Base-by-base conservation (phyloP, 2,888 invertebrate species). In the Tachystola acroxantha region DNA sequence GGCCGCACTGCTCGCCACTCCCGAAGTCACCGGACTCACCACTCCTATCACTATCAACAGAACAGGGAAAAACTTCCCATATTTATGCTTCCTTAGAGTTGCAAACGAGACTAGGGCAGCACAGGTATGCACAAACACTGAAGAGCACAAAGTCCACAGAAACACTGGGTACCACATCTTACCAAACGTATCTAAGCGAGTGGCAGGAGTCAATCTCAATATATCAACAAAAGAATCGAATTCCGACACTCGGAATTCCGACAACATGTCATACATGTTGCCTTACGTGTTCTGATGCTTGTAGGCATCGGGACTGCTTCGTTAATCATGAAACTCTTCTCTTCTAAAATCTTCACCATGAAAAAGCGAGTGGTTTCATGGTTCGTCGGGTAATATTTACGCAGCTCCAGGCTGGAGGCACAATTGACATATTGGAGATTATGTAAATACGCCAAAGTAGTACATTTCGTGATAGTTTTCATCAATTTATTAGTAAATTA, bases 151-250 rank as follows among this genome's bases (percentile, higher is more conserved):
- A 42, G 96, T 96, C 97, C 97, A 98, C 62, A 98, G 88, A 85
- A 98, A 98, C 71, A 98, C 94, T 69, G 96, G 95, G 78, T 97
- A 97, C 97, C 97, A 98, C 94, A 98, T 98, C 82, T 97, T 96
- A 87, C 92, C 87, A 89, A 94, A 92, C 42, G 91, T 91, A 70
- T 91, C 90, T 51, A 93, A 84, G 39, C 90, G 90, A 59, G 90
- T 90, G 49, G 88, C 89, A 43, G 91, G 88, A 45, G 90, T 90
- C 50, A 93, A 77, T 51, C 90, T 90, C 57, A 93, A 88, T 64
- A 93, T 91, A 85, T 91, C 90, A 51, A 90, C 89, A 57, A 93
- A 89, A 40, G 91, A 90, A 75, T 92, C 92, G 61, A 92, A 86
- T 71, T 91, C 89, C 44, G 88, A 87, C 46, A 86, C 88, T 57